Conservation (phyloP, 2,113 vertebrate species). For the Potamarius usumacintae region DNA sequence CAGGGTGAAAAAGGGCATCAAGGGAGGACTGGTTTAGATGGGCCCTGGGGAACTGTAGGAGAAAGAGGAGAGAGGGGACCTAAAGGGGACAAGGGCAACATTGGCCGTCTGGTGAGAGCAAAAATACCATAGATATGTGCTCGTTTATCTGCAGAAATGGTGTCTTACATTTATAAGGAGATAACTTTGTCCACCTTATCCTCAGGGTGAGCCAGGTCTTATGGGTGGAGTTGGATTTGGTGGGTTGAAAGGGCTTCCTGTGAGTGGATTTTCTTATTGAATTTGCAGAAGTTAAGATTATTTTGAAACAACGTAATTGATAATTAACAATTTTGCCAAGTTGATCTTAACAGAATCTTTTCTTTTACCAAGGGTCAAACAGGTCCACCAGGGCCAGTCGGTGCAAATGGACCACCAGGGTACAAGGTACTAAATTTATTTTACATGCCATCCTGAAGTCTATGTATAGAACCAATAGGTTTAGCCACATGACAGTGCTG, state of each 20-base stretch:
- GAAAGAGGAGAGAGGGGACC: slow-evolving; percentile 70
- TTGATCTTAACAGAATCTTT: not conserved
- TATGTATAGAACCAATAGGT: not conserved
- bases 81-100: slow-evolving; percentile 79
- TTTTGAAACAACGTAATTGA: not conserved
- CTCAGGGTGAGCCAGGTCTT: slow-evolving; percentile 78
- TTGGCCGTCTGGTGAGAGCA: slow-evolving; percentile 74
- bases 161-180: not conserved
- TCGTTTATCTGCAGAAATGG: not conserved
- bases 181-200: not conserved
- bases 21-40: slow-evolving; percentile 75
- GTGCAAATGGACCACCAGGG: slow-evolving; percentile 72
- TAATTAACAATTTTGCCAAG: not conserved
- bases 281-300: not conserved
- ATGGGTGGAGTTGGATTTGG: slow-evolving; percentile 71
- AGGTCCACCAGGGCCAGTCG: slow-evolving; percentile 71
- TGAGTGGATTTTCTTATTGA: slow-evolving; percentile 63
- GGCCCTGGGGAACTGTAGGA: slow-evolving; percentile 72
- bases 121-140: not conserved
- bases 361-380: slow-evolving; percentile 59
- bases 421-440: slow-evolving; percentile 71
- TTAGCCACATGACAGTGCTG: not conserved
- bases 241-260: slow-evolving; percentile 69
- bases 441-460: not conserved
- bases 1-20: slow-evolving; percentile 76